Evolutionary conservation across 2,113 vertebrate genomes (phyloP), one percentile per base, ranked within the genome.

Genomic region (Ciconia stormi): DNA sequence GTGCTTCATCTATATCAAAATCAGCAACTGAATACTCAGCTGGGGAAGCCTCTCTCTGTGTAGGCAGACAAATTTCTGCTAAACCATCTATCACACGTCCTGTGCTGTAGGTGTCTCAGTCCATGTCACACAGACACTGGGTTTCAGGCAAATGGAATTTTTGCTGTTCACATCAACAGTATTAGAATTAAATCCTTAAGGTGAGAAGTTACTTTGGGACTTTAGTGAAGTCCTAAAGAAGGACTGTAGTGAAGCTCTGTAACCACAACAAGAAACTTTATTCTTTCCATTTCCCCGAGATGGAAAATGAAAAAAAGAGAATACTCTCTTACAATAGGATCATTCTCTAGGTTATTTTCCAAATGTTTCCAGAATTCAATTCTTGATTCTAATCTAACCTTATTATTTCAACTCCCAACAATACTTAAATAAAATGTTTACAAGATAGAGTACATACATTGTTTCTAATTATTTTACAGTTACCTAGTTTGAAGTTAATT

Each of bases 401-500:
- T 61, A 53, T 70, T 73, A 78, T 78, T 95, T 80, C 10, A 6
- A 69, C 42, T 93, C 76, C n/a, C 55, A 89, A 84, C 32, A 70
- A 89, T 15, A 52, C 55, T 92, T 50, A 86, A 74, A 91, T n/a
- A 87, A 84, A 84, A 84, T 76, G 80, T 93, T 95, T 89, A 95
- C 86, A 83, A 82, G 65, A 87, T 69, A 34, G 83, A 93, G 73
- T 55, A 47, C 77, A 56, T 44, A 78, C 65, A 63, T 87, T 92
- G 71, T 90, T 90, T 74, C 77, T 90, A 89, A 92, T 92, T 92
- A 92, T 90, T 95, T 92, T 90, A 92, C 82, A 94, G 14, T 95
- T 94, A 91, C 65, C 67, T 95, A 91, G 77, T 65, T 78, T 73
- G 80, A 93, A 93, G 80, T 92, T 96, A 95, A 97, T 95, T 87